phyloP scores from a whole-genome alignment of 2,113 vertebrate species.

The Glaucidium brasilianum region DNA sequence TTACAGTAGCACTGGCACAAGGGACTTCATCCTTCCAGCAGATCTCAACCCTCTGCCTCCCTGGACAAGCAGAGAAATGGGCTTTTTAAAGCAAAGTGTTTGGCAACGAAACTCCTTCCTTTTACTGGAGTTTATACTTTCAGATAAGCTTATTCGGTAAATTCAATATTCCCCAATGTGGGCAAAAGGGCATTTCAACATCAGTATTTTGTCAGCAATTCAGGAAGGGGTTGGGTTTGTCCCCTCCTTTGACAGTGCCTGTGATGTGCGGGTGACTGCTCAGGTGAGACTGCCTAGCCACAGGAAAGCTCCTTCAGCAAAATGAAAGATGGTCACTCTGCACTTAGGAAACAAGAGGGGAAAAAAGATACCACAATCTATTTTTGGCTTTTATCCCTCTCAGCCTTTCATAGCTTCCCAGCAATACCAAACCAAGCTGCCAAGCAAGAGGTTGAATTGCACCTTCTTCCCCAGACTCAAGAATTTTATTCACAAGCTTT shows the following conservation, averaged over 20 bases:
- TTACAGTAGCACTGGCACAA: not conserved
- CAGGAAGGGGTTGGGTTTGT: not conserved
- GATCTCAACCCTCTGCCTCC: not conserved
- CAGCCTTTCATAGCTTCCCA: not conserved
- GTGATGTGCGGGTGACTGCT: accelerated
- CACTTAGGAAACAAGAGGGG: not conserved
- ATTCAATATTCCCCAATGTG: not conserved
- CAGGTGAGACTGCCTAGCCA: not conserved
- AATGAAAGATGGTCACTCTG: not conserved
- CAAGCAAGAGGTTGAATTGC: not conserved
- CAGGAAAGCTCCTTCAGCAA: not conserved
- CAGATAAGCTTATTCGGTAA: not conserved
- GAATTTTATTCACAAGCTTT: not conserved
- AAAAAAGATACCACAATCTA: not conserved
- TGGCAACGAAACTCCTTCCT: not conserved
- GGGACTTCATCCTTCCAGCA: not conserved
- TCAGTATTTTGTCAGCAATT: not conserved
- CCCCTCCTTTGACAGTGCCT: not conserved
- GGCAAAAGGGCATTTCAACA: not conserved
- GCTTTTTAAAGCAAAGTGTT: not conserved
- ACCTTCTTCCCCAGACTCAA: not conserved
- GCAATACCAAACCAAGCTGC: not conserved
- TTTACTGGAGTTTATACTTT: not conserved
- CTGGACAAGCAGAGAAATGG: not conserved
- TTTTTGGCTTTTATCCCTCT: not conserved